Evolutionary conservation across 1,140 invertebrate species (phyloP).

Genomic region (Papilio dardanus): DNA sequence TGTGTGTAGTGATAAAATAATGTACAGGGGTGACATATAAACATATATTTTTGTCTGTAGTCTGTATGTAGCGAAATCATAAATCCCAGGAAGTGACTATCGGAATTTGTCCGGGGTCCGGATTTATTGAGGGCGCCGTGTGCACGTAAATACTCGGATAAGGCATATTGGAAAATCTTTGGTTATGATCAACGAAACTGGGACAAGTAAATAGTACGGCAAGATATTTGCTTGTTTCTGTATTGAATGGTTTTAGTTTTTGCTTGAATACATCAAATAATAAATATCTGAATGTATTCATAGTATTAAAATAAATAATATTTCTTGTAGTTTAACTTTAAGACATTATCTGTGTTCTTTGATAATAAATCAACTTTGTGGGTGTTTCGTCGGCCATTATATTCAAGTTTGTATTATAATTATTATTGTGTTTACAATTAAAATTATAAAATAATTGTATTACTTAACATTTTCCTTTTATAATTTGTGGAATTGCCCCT

Average conservation of each 20-base stretch:
- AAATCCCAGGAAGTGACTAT: constrained; percentile 9
- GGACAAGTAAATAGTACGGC: constrained; percentile 2
- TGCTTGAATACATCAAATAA: neutral
- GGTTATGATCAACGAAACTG: constrained; percentile 14
- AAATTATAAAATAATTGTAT: neutral
- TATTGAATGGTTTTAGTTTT: neutral
- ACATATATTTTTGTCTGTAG: neutral
- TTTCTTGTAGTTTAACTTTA: too few relatives aligned
- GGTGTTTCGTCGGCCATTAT: too few relatives aligned
- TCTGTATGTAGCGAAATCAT: neutral
- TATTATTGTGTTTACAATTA: neutral
- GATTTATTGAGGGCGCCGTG: constrained; percentile 30
- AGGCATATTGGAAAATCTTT: constrained; percentile 5
- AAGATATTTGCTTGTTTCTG: neutral
- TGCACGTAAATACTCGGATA: constrained; percentile 8
- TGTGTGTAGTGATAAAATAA: neutral
- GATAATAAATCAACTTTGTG: too few relatives aligned
- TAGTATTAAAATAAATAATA: too few relatives aligned
- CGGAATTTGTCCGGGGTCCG: neutral
- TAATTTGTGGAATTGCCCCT: neutral
- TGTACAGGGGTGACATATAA: neutral
- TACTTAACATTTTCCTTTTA: neutral
- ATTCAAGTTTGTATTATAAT: too few relatives aligned
- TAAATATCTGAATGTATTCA: too few relatives aligned
- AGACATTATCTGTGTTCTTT: too few relatives aligned